phyloP scores from a whole-genome alignment of 2,888 invertebrate genomes.

The Linyphia triangularis region DNA sequence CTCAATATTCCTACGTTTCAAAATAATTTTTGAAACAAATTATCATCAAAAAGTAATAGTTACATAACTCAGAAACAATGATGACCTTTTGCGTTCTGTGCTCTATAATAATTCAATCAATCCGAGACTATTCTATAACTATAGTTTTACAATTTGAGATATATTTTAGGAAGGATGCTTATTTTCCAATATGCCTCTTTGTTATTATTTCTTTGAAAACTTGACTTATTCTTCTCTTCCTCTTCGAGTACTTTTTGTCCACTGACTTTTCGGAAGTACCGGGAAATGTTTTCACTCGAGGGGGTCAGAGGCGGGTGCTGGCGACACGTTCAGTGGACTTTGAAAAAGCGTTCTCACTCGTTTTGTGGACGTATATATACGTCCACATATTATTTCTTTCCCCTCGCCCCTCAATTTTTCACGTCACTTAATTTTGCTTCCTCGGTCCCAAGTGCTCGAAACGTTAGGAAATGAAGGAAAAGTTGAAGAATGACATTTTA shows the following conservation, averaged over 20 bases:
- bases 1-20: no score
- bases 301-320: background rate
- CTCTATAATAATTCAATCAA: background rate
- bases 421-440: constrained; percentile 53
- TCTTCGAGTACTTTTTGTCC: background rate
- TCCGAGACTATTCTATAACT: background rate
- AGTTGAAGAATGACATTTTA: constrained; percentile 45
- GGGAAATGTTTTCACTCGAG: constrained; percentile 25
- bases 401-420: constrained; percentile 45
- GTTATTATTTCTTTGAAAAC: no score
- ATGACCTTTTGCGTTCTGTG: no score
- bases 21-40: no score
- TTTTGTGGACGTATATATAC: constrained; percentile 5
- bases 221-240: background rate
- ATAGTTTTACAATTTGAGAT: no score
- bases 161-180: no score
- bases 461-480: constrained; percentile 51
- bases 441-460: constrained; percentile 22
- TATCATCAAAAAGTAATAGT: no score
- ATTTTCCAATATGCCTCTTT: no score
- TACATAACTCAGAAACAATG: no score
- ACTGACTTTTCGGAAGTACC: constrained; percentile 15
- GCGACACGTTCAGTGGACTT: constrained; percentile 26
- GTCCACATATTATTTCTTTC: constrained; percentile 10
- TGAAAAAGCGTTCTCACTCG: constrained; percentile 27